These are phyloP conservation scores for Hoplodrina blanda DNA, from an alignment of 2,888 invertebrate species.

Conservation along the genomic window DNA sequence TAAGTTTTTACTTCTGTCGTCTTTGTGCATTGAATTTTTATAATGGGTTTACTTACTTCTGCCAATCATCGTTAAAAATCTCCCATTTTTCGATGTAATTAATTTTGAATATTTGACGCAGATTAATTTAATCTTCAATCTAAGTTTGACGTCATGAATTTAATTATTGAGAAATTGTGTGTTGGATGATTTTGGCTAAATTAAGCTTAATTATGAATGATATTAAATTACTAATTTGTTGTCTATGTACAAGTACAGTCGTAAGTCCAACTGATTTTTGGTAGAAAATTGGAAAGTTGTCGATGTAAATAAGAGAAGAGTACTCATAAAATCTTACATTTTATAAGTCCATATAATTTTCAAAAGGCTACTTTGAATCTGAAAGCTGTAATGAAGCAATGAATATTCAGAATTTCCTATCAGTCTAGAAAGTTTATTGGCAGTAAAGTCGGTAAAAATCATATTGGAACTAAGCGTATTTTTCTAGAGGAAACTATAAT, in stretches of 20 bases:
- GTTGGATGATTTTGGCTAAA: neutral
- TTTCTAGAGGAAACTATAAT: constrained; percentile 13
- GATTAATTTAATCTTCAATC: too few species aligned
- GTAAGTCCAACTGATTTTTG: neutral
- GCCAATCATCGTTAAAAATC: too few species aligned
- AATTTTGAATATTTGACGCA: too few species aligned
- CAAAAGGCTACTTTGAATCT: constrained; percentile 36
- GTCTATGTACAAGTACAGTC: neutral
- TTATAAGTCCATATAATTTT: constrained; percentile 40
- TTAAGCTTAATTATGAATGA: neutral
- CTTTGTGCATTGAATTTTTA: too few species aligned
- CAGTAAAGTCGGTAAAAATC: constrained; percentile 31
- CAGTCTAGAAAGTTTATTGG: constrained; percentile 45
- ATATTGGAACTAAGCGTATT: constrained; percentile 26
- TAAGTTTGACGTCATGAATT: neutral
- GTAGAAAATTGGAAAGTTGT: neutral
- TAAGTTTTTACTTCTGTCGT: too few species aligned
- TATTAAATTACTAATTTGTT: neutral
- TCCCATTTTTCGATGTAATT: too few species aligned
- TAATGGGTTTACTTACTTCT: too few species aligned
- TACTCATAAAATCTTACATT: constrained; percentile 33
- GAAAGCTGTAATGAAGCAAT: constrained; percentile 50
- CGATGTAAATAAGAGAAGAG: constrained; percentile 2
- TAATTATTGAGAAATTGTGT: neutral
- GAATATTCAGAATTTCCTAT: constrained; percentile 57